A percentile compares a stretch with the other conserved stretches of the same genome.
These are phyloP conservation scores for human DNA, from an alignment of 2,113 vertebrate species.

Conservation along the genomic window GRCh38 chr13:98219001-98219500, in stretches of 20 bases:
- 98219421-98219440: too few relatives aligned
- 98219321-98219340: neutral
- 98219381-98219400: too few relatives aligned
- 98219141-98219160: neutral
- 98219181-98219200: neutral
- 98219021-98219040: neutral
- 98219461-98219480: too few relatives aligned
- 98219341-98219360: too few relatives aligned
- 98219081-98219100: neutral
- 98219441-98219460: too few relatives aligned
- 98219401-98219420: too few relatives aligned
- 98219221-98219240: neutral
- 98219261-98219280: neutral
- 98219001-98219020: neutral
- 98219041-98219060: neutral
- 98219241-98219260: neutral
- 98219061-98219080: conserved; percentile 9
- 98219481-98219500: too few relatives aligned
- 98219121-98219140: neutral
- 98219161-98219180: neutral
- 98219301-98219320: neutral
- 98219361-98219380: too few relatives aligned
- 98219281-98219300: neutral
- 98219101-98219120: neutral
- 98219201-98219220: neutral